Conservation (phyloP, 2,797 vertebrate genomes). For the Heterohyrax brucei region DNA sequence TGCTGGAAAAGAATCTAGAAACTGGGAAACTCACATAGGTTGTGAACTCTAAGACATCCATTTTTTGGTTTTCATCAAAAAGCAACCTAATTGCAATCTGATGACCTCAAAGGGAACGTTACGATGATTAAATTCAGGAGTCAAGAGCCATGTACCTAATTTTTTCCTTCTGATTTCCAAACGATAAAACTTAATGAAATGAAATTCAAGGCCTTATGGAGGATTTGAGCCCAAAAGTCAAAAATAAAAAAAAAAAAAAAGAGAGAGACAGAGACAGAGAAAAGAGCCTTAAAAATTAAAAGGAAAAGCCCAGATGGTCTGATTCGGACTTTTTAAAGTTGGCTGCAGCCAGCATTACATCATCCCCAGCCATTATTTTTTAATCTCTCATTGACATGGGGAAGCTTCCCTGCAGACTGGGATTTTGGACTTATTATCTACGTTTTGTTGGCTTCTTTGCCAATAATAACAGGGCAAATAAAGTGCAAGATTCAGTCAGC, state of each 20-base stretch:
- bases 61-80: slow-evolving; percentile 67
- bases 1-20: neutral
- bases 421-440: slow-evolving; percentile 88
- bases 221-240: slow-evolving; percentile 67
- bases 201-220: slow-evolving; percentile 79
- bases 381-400: slow-evolving; percentile 88
- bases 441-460: slow-evolving; percentile 86
- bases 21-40: neutral
- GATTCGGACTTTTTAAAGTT: slow-evolving; percentile 82
- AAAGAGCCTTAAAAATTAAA: slow-evolving; percentile 44
- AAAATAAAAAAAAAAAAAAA: neutral
- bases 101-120: slow-evolving; percentile 70
- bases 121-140: slow-evolving; percentile 80
- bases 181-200: slow-evolving; percentile 83
- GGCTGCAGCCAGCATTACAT: slow-evolving; percentile 78
- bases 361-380: slow-evolving; percentile 85
- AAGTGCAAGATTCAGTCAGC: slow-evolving; percentile 74
- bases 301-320: slow-evolving; percentile 80
- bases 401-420: slow-evolving; percentile 80
- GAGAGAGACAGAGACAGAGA: neutral
- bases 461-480: slow-evolving; percentile 81
- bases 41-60: neutral
- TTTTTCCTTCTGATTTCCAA: slow-evolving; percentile 79
- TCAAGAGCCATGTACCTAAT: slow-evolving; percentile 75
- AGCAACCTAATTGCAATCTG: slow-evolving; percentile 56